A percentile compares a stretch with the other conserved stretches of the same genome.
Conservation (phyloP, 2,113 vertebrate genomes). For the Psilopsiagon aymara region DNA sequence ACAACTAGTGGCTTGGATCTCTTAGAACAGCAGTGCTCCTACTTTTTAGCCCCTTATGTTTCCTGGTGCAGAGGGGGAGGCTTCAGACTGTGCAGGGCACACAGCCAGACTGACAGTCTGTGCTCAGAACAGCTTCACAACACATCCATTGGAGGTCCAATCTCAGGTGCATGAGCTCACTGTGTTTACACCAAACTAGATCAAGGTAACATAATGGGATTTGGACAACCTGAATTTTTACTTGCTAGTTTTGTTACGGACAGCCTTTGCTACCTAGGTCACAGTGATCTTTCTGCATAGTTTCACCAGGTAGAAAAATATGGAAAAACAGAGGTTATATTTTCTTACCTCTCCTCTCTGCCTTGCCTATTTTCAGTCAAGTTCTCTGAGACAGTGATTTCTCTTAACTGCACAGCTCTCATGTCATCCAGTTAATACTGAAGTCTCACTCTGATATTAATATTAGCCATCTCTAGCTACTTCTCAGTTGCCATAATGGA, state of each 20-base stretch:
- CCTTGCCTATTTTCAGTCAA: not conserved
- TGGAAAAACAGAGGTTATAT: not conserved
- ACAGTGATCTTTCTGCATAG: not conserved
- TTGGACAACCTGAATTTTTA: not conserved
- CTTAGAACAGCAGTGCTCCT: not conserved
- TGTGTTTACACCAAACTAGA: not conserved
- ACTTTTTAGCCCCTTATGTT: not conserved
- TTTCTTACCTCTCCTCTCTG: not conserved
- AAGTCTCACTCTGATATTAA: not conserved
- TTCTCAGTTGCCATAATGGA: not conserved
- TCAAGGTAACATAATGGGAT: rapidly evolving
- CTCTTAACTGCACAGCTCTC: not conserved
- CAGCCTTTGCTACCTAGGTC: not conserved
- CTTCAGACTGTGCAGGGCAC: not conserved
- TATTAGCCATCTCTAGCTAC: not conserved
- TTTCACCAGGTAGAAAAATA: not conserved
- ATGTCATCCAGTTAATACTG: not conserved
- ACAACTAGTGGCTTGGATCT: not conserved
- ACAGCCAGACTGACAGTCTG: too few species aligned
- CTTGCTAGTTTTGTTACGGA: not conserved
- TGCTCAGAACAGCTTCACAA: not conserved
- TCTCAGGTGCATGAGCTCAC: rapidly evolving
- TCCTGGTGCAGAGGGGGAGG: not conserved
- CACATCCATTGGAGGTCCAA: not conserved
- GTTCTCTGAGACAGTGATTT: not conserved